Base-by-base conservation (phyloP, 2,797 vertebrate genomes). In the Zalophus californianus region DNA sequence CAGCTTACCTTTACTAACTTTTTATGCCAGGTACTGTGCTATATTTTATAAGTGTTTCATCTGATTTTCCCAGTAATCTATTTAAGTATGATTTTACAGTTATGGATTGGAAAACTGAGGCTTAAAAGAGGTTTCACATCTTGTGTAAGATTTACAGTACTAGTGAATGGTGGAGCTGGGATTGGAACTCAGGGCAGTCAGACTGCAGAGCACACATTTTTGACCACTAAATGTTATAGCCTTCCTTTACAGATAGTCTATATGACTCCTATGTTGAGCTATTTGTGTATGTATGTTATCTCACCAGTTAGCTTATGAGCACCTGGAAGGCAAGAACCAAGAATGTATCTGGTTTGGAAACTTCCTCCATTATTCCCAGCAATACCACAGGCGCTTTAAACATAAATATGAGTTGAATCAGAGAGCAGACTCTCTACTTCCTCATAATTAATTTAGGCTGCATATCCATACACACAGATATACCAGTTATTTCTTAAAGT, bases 71-170 rank as follows among this genome's bases (percentile, higher is more conserved):
- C 23, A 90, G 29, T 44, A 91, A 41, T 52, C 64, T 88, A 91
- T 80, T 75, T 91, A 88, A 79, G 68, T 86, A 48, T 20, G 93
- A 35, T 88, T 93, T 91, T 88, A 66, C 14, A 84, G 44, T 84
- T 90, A 60, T 29, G 70, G 58, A 86, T 68, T 89, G 14, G 83
- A 94, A 77, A 93, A 95, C n/a, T 7, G 41, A 88, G n/a, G 11
- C 48, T 80, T 91, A 68, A 38, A 77, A 62, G 54, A 93, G 58
- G 7, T 58, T 86, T 54, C 79, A 29, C 21, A 16, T 68, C 41
- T 92, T 94, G 29, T 41, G 56, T 89, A 80, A 83, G 52, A 35
- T 89, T 70, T 58, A 60, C 15, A 72, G 18, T 88, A 18, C 35
- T 85, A 58, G 21, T 68, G 66, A 80, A 50, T 80, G n/a, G 4